Evolutionary conservation across 2,888 invertebrate species (phyloP).

Genomic region (Lycaena phlaeas): DNA sequence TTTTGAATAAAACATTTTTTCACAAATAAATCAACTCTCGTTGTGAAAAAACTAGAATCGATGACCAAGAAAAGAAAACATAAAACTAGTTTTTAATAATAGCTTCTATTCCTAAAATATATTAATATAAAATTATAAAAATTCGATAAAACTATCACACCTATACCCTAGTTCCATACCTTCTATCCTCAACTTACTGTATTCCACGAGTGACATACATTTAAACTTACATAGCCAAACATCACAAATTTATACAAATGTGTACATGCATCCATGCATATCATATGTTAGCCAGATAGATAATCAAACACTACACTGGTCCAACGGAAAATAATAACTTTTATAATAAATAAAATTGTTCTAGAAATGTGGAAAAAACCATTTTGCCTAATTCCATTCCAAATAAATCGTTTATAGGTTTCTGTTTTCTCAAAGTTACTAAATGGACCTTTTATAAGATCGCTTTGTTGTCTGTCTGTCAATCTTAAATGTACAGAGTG

Average conservation of each 20-base stretch:
- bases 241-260: conserved; percentile 42
- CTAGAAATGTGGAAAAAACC: too few species aligned
- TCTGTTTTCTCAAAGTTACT: too few species aligned
- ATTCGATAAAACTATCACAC: neutral
- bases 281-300: neutral
- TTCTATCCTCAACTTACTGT: conserved; percentile 18
- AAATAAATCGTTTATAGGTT: too few species aligned
- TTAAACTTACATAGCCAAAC: conserved; percentile 60
- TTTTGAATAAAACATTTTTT: too few species aligned
- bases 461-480: too few species aligned
- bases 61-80: conserved; percentile 23
- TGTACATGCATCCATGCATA: neutral
- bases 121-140: conserved; percentile 9
- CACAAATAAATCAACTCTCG: too few species aligned
- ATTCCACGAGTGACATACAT: conserved; percentile 54
- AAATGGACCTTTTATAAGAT: too few species aligned
- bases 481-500: too few species aligned
- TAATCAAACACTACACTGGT: neutral
- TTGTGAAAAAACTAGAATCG: conserved; percentile 41
- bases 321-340: neutral
- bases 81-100: conserved; percentile 7
- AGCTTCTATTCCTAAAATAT: conserved; percentile 1
- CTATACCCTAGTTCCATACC: conserved; percentile 4
- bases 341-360: too few species aligned
- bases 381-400: too few species aligned